phyloP scores from a whole-genome alignment of 2,113 vertebrate genomes.

The Phoxinus phoxinus region DNA sequence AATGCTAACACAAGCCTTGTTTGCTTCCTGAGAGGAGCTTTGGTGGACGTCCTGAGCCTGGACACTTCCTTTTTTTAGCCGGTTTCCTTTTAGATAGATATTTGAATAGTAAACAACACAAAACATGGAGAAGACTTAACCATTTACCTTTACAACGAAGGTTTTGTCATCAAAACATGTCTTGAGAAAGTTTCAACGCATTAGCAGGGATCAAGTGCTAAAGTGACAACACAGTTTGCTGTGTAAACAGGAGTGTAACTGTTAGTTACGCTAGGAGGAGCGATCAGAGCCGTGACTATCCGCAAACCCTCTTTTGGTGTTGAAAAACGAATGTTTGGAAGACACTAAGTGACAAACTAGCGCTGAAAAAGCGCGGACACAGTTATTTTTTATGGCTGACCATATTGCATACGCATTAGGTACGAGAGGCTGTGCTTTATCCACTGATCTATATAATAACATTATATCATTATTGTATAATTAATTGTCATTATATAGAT shows the following conservation, averaged over 20 bases:
- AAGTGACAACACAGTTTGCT: background rate
- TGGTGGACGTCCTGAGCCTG: constrained; percentile 7
- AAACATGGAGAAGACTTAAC: background rate
- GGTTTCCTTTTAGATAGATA: background rate
- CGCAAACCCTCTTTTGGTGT: too few species aligned
- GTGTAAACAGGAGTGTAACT: background rate
- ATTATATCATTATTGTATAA: too few species aligned
- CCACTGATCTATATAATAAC: too few species aligned
- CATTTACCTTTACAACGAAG: background rate
- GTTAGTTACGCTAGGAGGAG: background rate
- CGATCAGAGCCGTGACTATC: background rate
- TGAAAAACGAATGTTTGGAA: too few species aligned
- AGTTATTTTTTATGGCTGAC: too few species aligned
- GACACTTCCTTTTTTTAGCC: background rate
- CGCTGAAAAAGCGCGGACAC: too few species aligned
- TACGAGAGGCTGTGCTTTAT: too few species aligned
- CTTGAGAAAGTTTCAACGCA: background rate
- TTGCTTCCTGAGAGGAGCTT: constrained; percentile 63
- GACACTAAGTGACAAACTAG: too few species aligned
- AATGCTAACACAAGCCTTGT: constrained; percentile 69
- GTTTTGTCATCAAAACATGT: background rate
- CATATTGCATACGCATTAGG: too few species aligned
- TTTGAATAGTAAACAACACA: background rate
- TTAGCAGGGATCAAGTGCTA: background rate
- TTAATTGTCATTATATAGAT: too few species aligned